A percentile compares a stretch with the other conserved stretches of the same genome.
Evolutionary conservation across 37 sponge, comb jelly and placozoan species (phyloP).

Genomic region (Dysidea cf. avara): DNA sequence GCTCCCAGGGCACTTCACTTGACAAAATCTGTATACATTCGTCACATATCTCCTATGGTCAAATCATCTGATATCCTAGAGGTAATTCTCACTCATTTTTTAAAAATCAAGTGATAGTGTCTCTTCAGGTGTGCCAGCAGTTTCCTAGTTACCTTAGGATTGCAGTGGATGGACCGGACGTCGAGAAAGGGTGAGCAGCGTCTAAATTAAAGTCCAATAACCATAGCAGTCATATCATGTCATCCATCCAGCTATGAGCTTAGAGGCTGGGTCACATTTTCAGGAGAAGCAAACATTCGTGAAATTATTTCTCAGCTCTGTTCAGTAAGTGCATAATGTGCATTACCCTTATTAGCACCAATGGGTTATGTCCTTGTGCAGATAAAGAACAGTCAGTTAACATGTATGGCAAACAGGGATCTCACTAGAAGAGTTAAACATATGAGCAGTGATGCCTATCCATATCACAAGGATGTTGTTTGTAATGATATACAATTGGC

Average conservation of each 20-base stretch:
- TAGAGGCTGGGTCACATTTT: slow-evolving; percentile 91
- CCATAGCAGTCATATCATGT: not conserved
- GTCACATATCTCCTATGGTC: slow-evolving; percentile 74
- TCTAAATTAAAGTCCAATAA: not conserved
- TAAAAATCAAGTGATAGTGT: not conserved
- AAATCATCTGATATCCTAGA: slow-evolving; percentile 69
- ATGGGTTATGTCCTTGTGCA: slow-evolving; percentile 7
- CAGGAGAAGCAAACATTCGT: slow-evolving; percentile 67
- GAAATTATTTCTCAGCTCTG: slow-evolving; percentile 39
- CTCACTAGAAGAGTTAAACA: slow-evolving; percentile 79
- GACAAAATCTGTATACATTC: slow-evolving; percentile 78
- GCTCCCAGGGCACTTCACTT: slow-evolving; percentile 68
- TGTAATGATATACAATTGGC: slow-evolving; percentile 58
- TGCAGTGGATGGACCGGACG: slow-evolving; percentile 80
- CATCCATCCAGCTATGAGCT: slow-evolving; percentile 68
- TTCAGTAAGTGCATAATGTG: not conserved
- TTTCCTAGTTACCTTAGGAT: slow-evolving; percentile 84
- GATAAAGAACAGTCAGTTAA: slow-evolving; percentile 65
- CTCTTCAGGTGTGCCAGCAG: slow-evolving; percentile 55
- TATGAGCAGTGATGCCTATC: slow-evolving; percentile 13
- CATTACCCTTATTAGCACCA: not conserved
- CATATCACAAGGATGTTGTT: slow-evolving; percentile 51
- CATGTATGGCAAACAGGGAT: slow-evolving; percentile 81
- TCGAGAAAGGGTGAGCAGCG: slow-evolving; percentile 70
- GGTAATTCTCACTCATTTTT: slow-evolving; percentile 30